Percentiles rank a stretch among this genome's conserved stretches.
These are phyloP conservation scores for Limnodromus scolopaceus DNA, from an alignment of 2,797 vertebrate genomes.

Conservation along the genomic window DNA sequence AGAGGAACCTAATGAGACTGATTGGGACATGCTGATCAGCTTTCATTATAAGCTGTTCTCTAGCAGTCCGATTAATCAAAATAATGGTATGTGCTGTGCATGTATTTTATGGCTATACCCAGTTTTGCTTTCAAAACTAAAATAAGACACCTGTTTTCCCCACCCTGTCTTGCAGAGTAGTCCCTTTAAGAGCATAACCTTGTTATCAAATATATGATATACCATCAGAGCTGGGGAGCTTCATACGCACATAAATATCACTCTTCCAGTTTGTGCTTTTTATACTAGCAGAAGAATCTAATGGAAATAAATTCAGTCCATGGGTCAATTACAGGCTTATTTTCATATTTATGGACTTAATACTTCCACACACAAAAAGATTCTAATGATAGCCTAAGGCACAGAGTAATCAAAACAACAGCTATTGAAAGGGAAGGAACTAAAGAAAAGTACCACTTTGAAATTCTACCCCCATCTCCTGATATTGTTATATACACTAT, in stretches of 20 bases:
- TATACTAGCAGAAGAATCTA: slow-evolving; percentile 68
- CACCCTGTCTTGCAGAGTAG: slow-evolving; percentile 4
- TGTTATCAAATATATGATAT: slow-evolving; percentile 37
- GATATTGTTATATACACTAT: not conserved
- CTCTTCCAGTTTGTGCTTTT: slow-evolving; percentile 62
- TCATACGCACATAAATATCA: slow-evolving; percentile 47
- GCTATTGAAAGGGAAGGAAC: slow-evolving; percentile 50
- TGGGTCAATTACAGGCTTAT: slow-evolving; percentile 78
- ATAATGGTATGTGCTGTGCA: not conserved
- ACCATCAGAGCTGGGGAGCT: slow-evolving; percentile 47
- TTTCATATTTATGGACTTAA: slow-evolving; percentile 78
- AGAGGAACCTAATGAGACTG: not conserved
- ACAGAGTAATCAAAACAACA: slow-evolving; percentile 74
- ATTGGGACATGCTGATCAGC: not conserved
- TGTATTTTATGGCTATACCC: not conserved
- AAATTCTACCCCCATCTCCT: slow-evolving; percentile 46
- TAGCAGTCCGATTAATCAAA: slow-evolving; percentile 29
- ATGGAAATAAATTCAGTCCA: slow-evolving; percentile 76
- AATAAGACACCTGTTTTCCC: slow-evolving; percentile 35
- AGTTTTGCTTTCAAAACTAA: slow-evolving; percentile 40
- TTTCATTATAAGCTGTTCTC: slow-evolving; percentile 3
- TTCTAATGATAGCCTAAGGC: slow-evolving; percentile 75
- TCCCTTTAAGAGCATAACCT: slow-evolving; percentile 43
- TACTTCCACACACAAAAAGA: slow-evolving; percentile 74
- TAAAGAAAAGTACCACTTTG: slow-evolving; percentile 37